Evolutionary conservation across 2,113 vertebrate species (phyloP), one percentile per base, ranked within the genome.

Genomic region (Myotis brandtii): DNA sequence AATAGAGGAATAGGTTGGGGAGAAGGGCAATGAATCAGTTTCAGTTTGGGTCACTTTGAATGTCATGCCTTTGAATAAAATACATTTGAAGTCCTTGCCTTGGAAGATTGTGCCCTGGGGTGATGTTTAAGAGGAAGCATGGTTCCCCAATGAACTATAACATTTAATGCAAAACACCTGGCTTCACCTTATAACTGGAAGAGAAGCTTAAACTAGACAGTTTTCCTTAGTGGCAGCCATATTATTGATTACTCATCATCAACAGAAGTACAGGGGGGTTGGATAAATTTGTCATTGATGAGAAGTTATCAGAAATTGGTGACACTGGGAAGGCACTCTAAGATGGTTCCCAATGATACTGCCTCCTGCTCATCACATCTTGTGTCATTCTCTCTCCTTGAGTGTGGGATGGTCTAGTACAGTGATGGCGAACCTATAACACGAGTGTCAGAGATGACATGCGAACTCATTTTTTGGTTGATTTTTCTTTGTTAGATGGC

Each of bases 41-140:
- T 96, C 34, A 75, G 50, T 52, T 66, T 73, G n/a, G 43, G 25
- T 84, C 52, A 72, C 37, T 72, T 76, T 27, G 34, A 54, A 69
- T 81, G n/a, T 14, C 86, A 90, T 89, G 30, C 6, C 37, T 66
- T 79, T 85, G 54, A 91, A 40, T 95, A 54, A 77, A 95, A 82
- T 87, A 40, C 3, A 80, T 59, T 70, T 87, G 64, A 67, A 81
- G 27, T 52, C n/a, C 50, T 34, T 88, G 37, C 34, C 66, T 20
- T 77, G 17, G 16, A 89, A 64, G 48, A 48, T 20, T 13, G 17
- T 69, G 9, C 21, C 6, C 34, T 79, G 34, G 34, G 13, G 3
- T 92, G 48, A 76, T 72, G 67, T 40, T 77, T 17, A 62, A 67
- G 69, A 86, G 21, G 84, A 94, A 66, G 59, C 5, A 13, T 37